Conservation (phyloP, 2,888 invertebrate genomes). For the Scrobipalpa atriplicella region DNA sequence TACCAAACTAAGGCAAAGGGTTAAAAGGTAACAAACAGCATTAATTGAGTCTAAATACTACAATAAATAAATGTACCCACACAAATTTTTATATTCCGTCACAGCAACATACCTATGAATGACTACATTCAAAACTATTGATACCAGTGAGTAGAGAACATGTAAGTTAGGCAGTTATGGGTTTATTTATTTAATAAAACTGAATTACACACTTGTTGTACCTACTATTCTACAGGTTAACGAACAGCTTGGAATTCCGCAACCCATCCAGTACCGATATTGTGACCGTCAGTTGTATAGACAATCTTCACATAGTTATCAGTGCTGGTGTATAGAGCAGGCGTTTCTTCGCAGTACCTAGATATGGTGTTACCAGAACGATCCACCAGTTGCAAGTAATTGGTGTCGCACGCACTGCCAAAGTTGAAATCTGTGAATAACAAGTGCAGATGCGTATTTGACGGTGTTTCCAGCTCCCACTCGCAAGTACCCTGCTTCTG, state of each 20-base stretch:
- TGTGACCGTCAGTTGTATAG: constrained; percentile 86
- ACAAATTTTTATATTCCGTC: too few species aligned
- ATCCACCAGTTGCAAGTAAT: constrained; percentile 86
- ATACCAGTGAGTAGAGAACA: too few species aligned
- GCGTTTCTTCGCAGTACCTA: constrained; percentile 80
- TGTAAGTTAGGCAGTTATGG: too few species aligned
- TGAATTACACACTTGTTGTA: background rate
- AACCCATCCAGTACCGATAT: constrained; percentile 88
- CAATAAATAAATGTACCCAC: too few species aligned
- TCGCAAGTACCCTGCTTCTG: constrained; percentile 60
- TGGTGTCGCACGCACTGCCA: constrained; percentile 84
- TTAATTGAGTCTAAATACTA: too few species aligned
- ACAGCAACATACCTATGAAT: too few species aligned
- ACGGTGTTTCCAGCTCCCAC: constrained; percentile 70
- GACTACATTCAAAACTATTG: too few species aligned
- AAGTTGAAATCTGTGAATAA: constrained; percentile 82
- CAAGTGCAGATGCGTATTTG: constrained; percentile 53
- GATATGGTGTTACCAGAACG: constrained; percentile 60
- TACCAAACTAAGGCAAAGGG: too few species aligned
- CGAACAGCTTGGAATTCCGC: constrained; percentile 58
- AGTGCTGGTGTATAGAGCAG: constrained; percentile 78
- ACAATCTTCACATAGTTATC: constrained; percentile 83
- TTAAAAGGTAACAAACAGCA: too few species aligned
- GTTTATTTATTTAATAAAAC: too few species aligned
- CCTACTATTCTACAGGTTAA: background rate